Conservation (phyloP, 92 coral and sea anemone species). For the Porites lobata region DNA sequence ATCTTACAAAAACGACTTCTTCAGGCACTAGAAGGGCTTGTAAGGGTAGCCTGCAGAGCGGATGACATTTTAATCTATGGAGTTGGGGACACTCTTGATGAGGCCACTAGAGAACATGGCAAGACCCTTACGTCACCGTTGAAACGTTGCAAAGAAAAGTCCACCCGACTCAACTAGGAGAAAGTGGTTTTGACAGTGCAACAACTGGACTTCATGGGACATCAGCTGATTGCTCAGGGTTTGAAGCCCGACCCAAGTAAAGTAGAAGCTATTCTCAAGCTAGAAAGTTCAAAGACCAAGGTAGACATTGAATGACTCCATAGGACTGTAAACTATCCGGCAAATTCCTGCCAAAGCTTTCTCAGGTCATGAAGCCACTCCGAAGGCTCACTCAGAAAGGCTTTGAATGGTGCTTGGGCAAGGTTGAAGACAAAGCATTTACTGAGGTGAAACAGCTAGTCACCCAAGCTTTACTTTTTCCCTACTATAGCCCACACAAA, state of each 20-base stretch:
- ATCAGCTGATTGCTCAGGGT: no score
- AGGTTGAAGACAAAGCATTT: constrained; percentile 41
- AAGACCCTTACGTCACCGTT: no score
- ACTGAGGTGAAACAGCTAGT: constrained; percentile 21
- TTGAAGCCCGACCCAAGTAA: no score
- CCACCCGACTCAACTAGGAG: no score
- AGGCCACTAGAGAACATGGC: background rate
- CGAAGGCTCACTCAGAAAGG: constrained; percentile 1
- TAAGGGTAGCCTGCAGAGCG: constrained; percentile 31
- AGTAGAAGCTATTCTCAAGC: no score
- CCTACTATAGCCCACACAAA: no score
- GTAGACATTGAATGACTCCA: no score
- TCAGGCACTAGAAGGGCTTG: constrained; percentile 58
- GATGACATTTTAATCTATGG: constrained; percentile 45
- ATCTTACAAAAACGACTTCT: constrained; percentile 47
- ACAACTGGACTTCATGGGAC: no score
- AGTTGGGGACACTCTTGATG: constrained; percentile 27
- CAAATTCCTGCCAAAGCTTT: background rate
- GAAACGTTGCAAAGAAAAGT: no score
- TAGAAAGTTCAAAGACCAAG: no score
- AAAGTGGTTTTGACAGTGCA: no score
- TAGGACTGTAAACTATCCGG: background rate
- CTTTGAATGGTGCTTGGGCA: constrained; percentile 51
- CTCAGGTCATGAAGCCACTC: constrained; percentile 33
- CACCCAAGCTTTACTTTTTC: constrained; percentile 5